Percentiles rank a stretch among this genome's conserved stretches.
These are phyloP conservation scores for Propsilocerus akamusi DNA, from an alignment of 1,140 invertebrate genomes.

Conservation along the genomic window DNA sequence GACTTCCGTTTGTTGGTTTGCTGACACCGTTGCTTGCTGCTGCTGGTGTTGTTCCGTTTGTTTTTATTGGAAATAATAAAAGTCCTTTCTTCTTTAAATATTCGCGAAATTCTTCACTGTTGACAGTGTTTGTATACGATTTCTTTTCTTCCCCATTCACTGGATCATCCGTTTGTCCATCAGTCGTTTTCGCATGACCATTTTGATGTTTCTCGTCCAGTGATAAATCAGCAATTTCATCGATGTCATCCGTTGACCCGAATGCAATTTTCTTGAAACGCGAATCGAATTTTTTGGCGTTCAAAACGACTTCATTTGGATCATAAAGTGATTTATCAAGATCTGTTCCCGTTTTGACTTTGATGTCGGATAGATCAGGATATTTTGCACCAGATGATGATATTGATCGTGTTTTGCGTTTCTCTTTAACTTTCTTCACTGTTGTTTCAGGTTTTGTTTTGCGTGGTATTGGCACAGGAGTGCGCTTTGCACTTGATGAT, in stretches of 20 bases:
- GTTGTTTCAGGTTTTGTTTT: constrained; percentile 4
- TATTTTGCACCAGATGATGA: constrained; percentile 22
- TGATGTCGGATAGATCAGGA: constrained; percentile 21
- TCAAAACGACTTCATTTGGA: constrained; percentile 19
- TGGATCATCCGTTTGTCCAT: constrained; percentile 7
- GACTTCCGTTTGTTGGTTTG: background rate
- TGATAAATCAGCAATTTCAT: constrained; percentile 21
- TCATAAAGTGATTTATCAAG: constrained; percentile 14
- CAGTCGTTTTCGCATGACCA: constrained; percentile 16
- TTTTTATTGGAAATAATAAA: constrained; percentile 13
- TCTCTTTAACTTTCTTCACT: background rate
- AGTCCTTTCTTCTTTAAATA: constrained; percentile 20
- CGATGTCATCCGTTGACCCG: constrained; percentile 21
- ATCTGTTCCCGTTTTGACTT: constrained; percentile 18
- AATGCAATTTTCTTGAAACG: constrained; percentile 20
- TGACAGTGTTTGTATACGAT: constrained; percentile 21
- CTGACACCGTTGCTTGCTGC: constrained; percentile 8
- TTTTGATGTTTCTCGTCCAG: background rate
- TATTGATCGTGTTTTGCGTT: constrained; percentile 3
- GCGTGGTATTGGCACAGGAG: background rate
- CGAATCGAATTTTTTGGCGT: constrained; percentile 22
- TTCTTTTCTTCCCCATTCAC: constrained; percentile 8
- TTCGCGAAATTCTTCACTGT: constrained; percentile 20
- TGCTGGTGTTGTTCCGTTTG: constrained; percentile 4
- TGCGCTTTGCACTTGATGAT: constrained; percentile 11